A percentile compares a stretch with the other conserved stretches of the same genome.
Evolutionary conservation across 2,113 vertebrate species (phyloP).

Genomic region (Oryzias celebensis): DNA sequence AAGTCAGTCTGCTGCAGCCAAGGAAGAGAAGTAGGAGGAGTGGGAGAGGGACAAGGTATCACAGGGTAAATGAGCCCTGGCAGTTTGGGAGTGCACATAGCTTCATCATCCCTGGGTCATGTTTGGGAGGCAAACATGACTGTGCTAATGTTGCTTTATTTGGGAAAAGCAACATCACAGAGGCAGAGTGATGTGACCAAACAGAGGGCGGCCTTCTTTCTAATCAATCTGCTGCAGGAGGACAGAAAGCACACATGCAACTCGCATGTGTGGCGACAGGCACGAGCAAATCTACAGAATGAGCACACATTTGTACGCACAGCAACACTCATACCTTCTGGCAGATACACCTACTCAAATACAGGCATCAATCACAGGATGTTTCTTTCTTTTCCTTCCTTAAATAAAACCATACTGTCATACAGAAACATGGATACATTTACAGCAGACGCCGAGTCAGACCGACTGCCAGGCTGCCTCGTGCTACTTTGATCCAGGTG

Average conservation of each 20-base stretch:
- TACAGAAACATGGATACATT: constrained; percentile 25
- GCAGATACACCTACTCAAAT: constrained; percentile 52
- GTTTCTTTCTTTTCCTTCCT: constrained; percentile 12
- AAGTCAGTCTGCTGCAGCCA: constrained; percentile 61
- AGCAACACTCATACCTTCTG: constrained; percentile 41
- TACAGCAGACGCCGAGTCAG: constrained; percentile 16
- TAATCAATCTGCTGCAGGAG: constrained; percentile 60
- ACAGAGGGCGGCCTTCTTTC: constrained; percentile 43
- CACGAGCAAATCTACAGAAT: constrained; percentile 15
- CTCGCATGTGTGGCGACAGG: constrained; percentile 13
- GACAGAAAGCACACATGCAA: constrained; percentile 37
- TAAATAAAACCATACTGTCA: constrained; percentile 26
- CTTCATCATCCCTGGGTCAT: constrained; percentile 56
- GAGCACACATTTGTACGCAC: constrained; percentile 4
- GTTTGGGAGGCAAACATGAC: constrained; percentile 49
- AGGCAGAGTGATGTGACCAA: constrained; percentile 51
- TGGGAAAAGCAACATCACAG: constrained; percentile 40
- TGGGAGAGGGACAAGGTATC: constrained; percentile 46
- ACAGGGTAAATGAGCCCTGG: constrained; percentile 50
- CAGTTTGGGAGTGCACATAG: constrained; percentile 40
- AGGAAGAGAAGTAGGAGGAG: constrained; percentile 48
- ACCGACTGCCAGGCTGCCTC: constrained; percentile 40
- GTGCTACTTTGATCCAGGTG: constrained; percentile 42
- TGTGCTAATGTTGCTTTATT: constrained; percentile 56
- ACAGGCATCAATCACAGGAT: constrained; percentile 56